Evolutionary conservation across 2,113 vertebrate species (phyloP).

Genomic region (Brachionichthys hirsutus): DNA sequence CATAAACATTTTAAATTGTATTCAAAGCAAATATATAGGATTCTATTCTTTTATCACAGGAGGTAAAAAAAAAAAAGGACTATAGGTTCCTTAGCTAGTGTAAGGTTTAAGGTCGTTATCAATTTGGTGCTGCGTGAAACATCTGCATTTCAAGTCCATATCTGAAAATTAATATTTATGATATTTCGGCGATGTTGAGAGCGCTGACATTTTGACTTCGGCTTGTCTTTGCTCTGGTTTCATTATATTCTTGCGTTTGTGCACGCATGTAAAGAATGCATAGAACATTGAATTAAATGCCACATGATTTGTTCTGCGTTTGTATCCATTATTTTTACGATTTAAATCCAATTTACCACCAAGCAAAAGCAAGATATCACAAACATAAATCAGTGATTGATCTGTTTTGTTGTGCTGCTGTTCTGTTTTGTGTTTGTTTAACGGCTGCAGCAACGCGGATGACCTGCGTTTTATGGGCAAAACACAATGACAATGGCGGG

Average conservation of each 20-base stretch:
- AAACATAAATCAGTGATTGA: conserved; percentile 44
- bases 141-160: conserved; percentile 34
- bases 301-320: conserved; percentile 18
- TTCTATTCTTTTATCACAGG: conserved; percentile 2
- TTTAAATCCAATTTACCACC: conserved; percentile 26
- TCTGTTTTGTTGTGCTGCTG: conserved; percentile 40
- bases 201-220: conserved; percentile 35
- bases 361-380: conserved; percentile 42
- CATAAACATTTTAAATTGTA: conserved; percentile 7
- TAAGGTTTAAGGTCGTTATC: conserved; percentile 28
- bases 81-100: background rate
- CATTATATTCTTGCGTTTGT: conserved; percentile 12
- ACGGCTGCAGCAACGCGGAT: conserved; percentile 20
- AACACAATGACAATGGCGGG: conserved; percentile 34
- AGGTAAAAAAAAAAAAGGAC: conserved; percentile 1
- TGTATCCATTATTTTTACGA: conserved; percentile 53
- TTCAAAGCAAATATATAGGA: background rate
- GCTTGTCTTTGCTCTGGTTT: conserved; percentile 12
- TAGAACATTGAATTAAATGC: conserved; percentile 19
- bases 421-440: conserved; percentile 30
- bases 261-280: conserved; percentile 2
- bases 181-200: conserved; percentile 19
- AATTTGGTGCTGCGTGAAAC: conserved; percentile 43
- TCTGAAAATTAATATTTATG: conserved; percentile 50
- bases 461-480: conserved; percentile 37